These are phyloP conservation scores for Protonemura montana DNA, from an alignment of 2,888 invertebrate species.

Conservation along the genomic window DNA sequence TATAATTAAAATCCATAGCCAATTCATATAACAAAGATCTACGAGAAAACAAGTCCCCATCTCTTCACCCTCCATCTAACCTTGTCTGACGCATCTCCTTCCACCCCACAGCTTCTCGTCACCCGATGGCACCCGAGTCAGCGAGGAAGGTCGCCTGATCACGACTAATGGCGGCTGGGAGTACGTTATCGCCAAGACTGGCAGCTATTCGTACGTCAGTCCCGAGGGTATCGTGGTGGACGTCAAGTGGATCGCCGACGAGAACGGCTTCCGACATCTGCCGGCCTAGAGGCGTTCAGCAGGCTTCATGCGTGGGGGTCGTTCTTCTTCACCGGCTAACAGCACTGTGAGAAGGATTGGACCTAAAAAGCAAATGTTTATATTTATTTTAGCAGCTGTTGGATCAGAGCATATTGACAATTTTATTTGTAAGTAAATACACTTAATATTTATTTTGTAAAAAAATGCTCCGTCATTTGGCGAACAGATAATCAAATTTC, in stretches of 20 bases:
- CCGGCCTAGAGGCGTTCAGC: background rate
- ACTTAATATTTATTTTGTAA: too few relatives aligned
- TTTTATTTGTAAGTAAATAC: too few relatives aligned
- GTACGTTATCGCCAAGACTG: constrained; percentile 55
- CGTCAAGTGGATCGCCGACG: constrained; percentile 55
- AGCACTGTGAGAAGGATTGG: too few relatives aligned
- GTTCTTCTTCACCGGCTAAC: too few relatives aligned
- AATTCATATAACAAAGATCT: too few relatives aligned
- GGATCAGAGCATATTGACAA: too few relatives aligned
- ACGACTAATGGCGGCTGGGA: constrained; percentile 55
- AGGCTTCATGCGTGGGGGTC: background rate
- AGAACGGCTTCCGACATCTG: constrained; percentile 53
- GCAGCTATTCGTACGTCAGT: constrained; percentile 54
- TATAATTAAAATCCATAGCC: too few relatives aligned
- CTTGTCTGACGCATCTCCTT: background rate
- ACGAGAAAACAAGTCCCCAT: background rate
- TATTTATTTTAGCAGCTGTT: too few relatives aligned
- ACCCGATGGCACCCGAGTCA: constrained; percentile 52
- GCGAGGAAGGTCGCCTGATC: constrained; percentile 54
- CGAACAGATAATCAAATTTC: too few relatives aligned
- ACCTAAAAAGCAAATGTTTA: too few relatives aligned
- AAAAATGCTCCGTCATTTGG: too few relatives aligned
- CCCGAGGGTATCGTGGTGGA: constrained; percentile 54
- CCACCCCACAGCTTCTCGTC: background rate
- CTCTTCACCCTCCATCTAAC: background rate